Base-by-base conservation (phyloP, 2,888 invertebrate species). In the Cartodere bifasciata region DNA sequence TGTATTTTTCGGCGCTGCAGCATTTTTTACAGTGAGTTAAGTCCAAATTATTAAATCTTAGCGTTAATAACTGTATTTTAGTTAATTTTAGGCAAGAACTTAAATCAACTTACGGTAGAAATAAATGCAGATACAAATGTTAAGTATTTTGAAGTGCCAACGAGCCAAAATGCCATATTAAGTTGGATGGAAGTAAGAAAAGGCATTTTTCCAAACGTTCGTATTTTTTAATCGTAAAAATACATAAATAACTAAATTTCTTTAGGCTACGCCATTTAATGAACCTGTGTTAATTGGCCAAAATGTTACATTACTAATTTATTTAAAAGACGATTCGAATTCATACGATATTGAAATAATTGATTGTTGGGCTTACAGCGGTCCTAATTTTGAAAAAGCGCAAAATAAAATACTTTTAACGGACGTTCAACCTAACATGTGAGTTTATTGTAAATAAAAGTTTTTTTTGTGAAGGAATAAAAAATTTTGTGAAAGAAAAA, bases 161-260 rank as follows among this genome's bases (percentile, higher is more conserved):
- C 75, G 1, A 65, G 70, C 0, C 69, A 66, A 9, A 73, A 75
- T 3, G 69, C 72, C 1, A 68, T 80, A 1, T 74, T 79, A 44
- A 78, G 77, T 56, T 81, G 79, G 78, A 80, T 81, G 79, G 79
- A 80, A 42, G 76, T 80, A 36, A 75, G 75, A 45, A 66, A 66
- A 41, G 80, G 80, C 47, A 63, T 67, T 40, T 80, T 72, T 53
- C 81, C 81, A 14, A 72, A 75, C 43, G 75, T 75, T 50, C 63
- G 62, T 52, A 30, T 4, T 21, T 3, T 10, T 9, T 13, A 38
- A 31, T 17, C 11, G 23, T 5, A 23, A 15, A 11, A 16, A 9
- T 14, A 9, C 12, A n/a, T 29, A 4, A 4, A 2, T 26, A 21
- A 12, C 10, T 5, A 6, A 6, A 23, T 23, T 23, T 23, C 10